Evolutionary conservation across 1,140 invertebrate species (phyloP), one percentile per base, ranked within the genome.

Genomic region (Lutraria rhynchaena): DNA sequence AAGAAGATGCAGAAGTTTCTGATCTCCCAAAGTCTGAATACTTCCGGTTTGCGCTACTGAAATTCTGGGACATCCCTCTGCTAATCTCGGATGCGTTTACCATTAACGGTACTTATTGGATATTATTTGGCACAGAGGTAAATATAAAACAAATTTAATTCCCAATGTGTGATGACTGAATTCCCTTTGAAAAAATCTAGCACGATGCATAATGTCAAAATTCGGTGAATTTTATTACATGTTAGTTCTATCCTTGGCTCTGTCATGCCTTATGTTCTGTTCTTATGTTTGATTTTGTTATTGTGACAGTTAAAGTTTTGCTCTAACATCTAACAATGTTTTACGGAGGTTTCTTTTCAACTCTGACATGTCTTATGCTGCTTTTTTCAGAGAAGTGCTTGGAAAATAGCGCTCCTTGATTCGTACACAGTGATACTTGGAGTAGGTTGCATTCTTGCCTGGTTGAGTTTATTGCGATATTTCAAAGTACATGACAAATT

Each of bases 401-500:
- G 55, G 71, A 57, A 37, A 1, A 22, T 75, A 17, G 37, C n/a
- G 33, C 7, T 61, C 1, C 35, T 75, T 13, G 71, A 75, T 49
- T 41, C 33, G 9, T 75, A 60, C 57, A 75, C 53, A 9, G 57
- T 75, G 3, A 44, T 31, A 53, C 41, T 75, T 1, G 71, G 71
- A 13, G 33, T 75, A 15, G 57, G 71, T 51, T 75, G 55, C 37
- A 15, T 75, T 3, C 33, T 75, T 11, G 29, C 71, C n/a, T 75
- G 71, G 71, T 24, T 61, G 24, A 46, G 71, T 33, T 17, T 75
- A 11, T 22, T 75, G 24, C 7, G 71, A 13, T 75, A 37, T 37
- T 75, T 60, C 37, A 61, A 61, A 4, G 24, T 75, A n/a, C 31
- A 75, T 33, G 31, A 44, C n/a, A 75, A 61, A 49, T 75, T 75